phyloP scores from a whole-genome alignment of 2,113 vertebrate species.

The Laterallus jamaicensis region DNA sequence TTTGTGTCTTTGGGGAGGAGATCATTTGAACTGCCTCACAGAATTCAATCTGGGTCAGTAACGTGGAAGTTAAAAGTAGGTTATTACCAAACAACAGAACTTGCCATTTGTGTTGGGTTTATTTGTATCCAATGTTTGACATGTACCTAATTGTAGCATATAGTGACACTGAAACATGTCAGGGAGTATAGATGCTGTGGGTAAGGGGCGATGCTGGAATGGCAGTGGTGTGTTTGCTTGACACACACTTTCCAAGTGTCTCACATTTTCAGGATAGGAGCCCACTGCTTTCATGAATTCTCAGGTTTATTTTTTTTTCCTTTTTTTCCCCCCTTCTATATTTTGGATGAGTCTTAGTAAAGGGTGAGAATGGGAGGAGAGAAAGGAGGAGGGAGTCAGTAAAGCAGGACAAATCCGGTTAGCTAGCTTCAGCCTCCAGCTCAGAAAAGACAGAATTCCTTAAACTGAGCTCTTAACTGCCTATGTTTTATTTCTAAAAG shows the following conservation, averaged over 20 bases:
- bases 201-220: not conserved
- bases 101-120: not conserved
- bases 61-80: not conserved
- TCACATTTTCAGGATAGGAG: not conserved
- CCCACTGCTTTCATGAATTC: not conserved
- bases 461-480: not conserved
- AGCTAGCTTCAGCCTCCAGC: not conserved
- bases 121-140: not conserved
- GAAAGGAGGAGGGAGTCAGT: not conserved
- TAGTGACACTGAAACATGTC: not conserved
- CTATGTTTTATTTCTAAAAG: not conserved
- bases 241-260: not conserved
- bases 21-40: not conserved
- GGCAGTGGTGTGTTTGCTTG: not conserved
- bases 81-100: not conserved
- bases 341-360: not conserved
- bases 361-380: not conserved
- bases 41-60: not conserved
- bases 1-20: constrained; percentile 2
- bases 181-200: not conserved
- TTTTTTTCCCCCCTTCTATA: not conserved
- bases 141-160: not conserved
- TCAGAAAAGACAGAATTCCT: not conserved
- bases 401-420: constrained; percentile 27
- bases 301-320: not conserved